These are phyloP conservation scores for Cephus spinipes DNA, from an alignment of 2,888 invertebrate species.

Conservation along the genomic window DNA sequence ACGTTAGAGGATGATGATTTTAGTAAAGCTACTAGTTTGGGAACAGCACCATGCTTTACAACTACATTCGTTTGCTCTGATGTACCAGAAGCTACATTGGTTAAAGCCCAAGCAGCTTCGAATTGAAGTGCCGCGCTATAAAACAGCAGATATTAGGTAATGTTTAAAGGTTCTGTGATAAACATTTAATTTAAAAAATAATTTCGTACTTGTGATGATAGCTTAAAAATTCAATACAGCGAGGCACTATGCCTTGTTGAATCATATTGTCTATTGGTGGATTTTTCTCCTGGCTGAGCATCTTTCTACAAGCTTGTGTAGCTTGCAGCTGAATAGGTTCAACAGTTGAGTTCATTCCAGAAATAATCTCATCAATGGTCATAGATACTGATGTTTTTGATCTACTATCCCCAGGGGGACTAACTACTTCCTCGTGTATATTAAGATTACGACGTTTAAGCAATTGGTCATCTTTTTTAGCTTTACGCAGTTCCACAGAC, in stretches of 20 bases:
- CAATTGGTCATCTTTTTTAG: slow-evolving; percentile 93
- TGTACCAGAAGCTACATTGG: slow-evolving; percentile 96
- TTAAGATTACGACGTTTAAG: slow-evolving; percentile 89
- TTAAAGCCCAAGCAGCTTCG: slow-evolving; percentile 97
- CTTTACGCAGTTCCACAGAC: slow-evolving; percentile 91
- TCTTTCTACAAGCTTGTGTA: slow-evolving; percentile 86
- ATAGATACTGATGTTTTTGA: slow-evolving; percentile 63
- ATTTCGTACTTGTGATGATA: slow-evolving; percentile 76
- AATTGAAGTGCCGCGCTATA: slow-evolving; percentile 84
- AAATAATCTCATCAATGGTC: slow-evolving; percentile 79
- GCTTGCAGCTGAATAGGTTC: slow-evolving; percentile 74
- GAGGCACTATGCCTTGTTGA: slow-evolving; percentile 83
- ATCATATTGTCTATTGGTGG: slow-evolving; percentile 93
- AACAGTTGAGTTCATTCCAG: slow-evolving; percentile 77
- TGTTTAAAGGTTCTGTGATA: background rate
- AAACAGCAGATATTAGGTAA: slow-evolving; percentile 29
- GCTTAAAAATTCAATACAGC: slow-evolving; percentile 82
- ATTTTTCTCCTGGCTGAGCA: slow-evolving; percentile 88
- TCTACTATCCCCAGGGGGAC: slow-evolving; percentile 66
- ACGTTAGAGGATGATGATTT: slow-evolving; percentile 76
- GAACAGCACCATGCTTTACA: slow-evolving; percentile 87
- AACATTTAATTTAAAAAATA: background rate
- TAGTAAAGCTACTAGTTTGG: slow-evolving; percentile 81
- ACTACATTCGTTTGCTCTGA: slow-evolving; percentile 91
- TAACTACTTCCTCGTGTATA: slow-evolving; percentile 67